phyloP scores from a whole-genome alignment of 2,113 vertebrate species.

The Heliornis fulica region DNA sequence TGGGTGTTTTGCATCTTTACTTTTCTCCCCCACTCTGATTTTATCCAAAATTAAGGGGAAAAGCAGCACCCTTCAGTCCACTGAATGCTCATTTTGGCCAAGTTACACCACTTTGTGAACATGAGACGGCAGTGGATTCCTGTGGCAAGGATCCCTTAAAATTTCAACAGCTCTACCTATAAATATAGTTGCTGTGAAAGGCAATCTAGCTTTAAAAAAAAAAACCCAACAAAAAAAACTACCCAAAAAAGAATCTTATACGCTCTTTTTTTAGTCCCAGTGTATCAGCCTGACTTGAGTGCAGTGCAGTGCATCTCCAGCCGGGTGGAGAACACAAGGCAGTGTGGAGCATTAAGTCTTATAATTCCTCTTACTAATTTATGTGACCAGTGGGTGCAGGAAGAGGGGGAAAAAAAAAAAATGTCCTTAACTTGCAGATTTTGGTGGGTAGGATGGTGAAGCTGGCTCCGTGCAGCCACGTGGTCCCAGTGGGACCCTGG shows the following conservation, averaged over 20 bases:
- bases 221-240: background rate
- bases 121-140: background rate
- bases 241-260: background rate
- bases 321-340: accelerated
- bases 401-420: background rate
- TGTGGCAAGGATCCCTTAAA: conserved; percentile 54
- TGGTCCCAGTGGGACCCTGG: background rate
- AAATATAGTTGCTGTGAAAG: conserved; percentile 40
- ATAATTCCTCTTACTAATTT: background rate
- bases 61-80: background rate
- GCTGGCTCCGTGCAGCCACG: background rate
- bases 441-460: accelerated
- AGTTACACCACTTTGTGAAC: background rate
- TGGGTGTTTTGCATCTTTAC: background rate
- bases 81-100: background rate
- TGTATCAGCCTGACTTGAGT: conserved; percentile 26
- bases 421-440: background rate
- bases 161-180: conserved; percentile 65
- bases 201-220: background rate
- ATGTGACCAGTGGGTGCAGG: background rate
- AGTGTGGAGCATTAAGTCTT: background rate
- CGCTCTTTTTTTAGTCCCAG: conserved; percentile 33
- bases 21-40: background rate
- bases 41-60: background rate
- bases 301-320: background rate